These are phyloP conservation scores for Dicaeum eximium DNA, from an alignment of 2,113 vertebrate species.

Conservation along the genomic window DNA sequence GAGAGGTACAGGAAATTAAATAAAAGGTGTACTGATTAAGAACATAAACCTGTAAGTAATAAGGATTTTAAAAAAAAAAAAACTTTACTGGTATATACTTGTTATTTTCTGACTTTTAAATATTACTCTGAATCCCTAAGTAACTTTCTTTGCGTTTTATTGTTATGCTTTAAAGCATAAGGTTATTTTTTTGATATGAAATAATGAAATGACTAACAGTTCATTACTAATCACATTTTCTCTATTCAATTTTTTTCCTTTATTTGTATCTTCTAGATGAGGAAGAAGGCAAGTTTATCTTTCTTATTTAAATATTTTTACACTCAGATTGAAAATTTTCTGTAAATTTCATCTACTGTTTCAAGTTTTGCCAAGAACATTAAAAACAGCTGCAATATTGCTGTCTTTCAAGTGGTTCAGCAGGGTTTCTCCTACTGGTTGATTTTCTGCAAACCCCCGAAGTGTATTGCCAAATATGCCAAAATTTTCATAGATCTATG, in stretches of 20 bases:
- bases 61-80: background rate
- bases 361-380: background rate
- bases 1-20: background rate
- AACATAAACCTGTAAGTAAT: background rate
- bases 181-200: constrained; percentile 32
- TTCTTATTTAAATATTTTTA: constrained; percentile 53
- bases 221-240: constrained; percentile 68
- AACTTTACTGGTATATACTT: background rate
- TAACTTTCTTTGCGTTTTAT: background rate
- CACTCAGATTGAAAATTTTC: background rate
- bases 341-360: background rate
- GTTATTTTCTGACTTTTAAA: background rate
- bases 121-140: background rate
- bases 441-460: background rate
- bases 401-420: background rate
- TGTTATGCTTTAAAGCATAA: background rate
- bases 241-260: constrained; percentile 70
- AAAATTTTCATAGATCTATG: background rate
- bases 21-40: background rate
- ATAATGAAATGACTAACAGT: constrained; percentile 57
- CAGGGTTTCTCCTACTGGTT: background rate
- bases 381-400: background rate
- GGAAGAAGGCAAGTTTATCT: constrained; percentile 90
- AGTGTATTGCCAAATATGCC: background rate
- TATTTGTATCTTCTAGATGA: constrained; percentile 82